These are phyloP conservation scores for Apocheima hispidaria DNA, from an alignment of 2,888 invertebrate genomes.

Conservation along the genomic window DNA sequence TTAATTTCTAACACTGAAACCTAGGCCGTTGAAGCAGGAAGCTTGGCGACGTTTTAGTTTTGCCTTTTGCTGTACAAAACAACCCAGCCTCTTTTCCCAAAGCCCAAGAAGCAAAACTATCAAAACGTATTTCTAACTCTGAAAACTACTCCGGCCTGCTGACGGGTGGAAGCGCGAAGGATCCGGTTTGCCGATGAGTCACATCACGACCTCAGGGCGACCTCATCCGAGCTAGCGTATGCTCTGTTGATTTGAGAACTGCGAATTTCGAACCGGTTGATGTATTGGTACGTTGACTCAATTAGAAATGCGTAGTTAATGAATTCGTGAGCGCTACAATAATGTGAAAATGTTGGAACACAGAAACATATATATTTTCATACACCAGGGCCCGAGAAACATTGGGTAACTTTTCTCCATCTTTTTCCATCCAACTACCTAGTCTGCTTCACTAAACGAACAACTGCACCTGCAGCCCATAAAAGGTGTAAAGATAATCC, in stretches of 20 bases:
- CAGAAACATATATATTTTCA: too few relatives aligned
- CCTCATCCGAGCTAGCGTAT: conserved; percentile 60
- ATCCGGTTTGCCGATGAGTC: conserved; percentile 80
- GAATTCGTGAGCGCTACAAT: neutral
- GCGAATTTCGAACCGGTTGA: conserved; percentile 13
- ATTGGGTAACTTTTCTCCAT: too few relatives aligned
- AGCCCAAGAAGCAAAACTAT: neutral
- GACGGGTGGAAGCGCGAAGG: conserved; percentile 43
- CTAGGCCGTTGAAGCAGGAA: too few relatives aligned
- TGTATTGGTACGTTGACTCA: neutral
- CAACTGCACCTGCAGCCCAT: too few relatives aligned
- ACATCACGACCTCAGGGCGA: conserved; percentile 71
- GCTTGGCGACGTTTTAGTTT: too few relatives aligned
- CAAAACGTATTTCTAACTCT: conserved; percentile 20
- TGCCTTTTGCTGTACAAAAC: neutral
- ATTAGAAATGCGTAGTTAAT: neutral
- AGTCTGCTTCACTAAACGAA: too few relatives aligned
- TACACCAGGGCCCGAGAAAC: too few relatives aligned
- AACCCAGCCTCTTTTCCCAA: neutral
- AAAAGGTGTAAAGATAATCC: too few relatives aligned
- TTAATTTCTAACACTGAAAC: too few relatives aligned
- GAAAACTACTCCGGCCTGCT: conserved; percentile 30
- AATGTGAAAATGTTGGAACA: neutral
- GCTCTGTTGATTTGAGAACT: conserved; percentile 40
- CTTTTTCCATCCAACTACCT: too few relatives aligned